Base-by-base conservation (phyloP, 92 coral and sea anemone genomes). In the Epizoanthus stellaris region DNA sequence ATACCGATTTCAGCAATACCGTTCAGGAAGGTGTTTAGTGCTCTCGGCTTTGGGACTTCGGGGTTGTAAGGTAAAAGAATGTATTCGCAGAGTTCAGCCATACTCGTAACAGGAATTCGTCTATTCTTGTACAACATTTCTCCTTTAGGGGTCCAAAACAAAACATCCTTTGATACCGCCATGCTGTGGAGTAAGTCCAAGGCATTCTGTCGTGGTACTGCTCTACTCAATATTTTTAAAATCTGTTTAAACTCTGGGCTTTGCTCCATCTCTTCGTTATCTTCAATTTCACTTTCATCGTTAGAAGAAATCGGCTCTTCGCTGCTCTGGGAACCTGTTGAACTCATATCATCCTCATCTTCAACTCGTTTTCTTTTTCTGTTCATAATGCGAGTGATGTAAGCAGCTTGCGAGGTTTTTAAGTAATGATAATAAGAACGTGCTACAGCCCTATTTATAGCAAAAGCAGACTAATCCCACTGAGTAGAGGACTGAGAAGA, bases 71-170 rank as follows among this genome's bases (percentile, higher is more conserved):
- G 90, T 62, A 87, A 56, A 23, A 70, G 76, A n/a, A 89, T 89
- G 38, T 85, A 79, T 52, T 89, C 92, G 45, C 63, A 52, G 30
- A 89, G 92, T 36, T 70, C 66, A 2, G 86, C 80, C 43, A 85
- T 89, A 45, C 73, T 66, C 25, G 81, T 76, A 10, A 84, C 91
- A 11, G 88, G 85, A 53, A 83, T 88, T 49, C 88, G 71, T 13
- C 80, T 84, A 12, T 80, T 67, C 36, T 79, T 85, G 47, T 65
- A 80, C 6, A 89, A 70, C 66, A 89, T 66, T 40, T 89, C 82
- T 58, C 92, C 89, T 17, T 82, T 70, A 4, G 87, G 89, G 5
- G 89, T 85, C 92, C 89, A 89, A 47, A 85, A 89, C 77, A 89
- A 69, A 73, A 77, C 85, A 10, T 85, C 54, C 64, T 73, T 85